Conservation (phyloP, 2,113 vertebrate genomes). For the Phycodurus eques region DNA sequence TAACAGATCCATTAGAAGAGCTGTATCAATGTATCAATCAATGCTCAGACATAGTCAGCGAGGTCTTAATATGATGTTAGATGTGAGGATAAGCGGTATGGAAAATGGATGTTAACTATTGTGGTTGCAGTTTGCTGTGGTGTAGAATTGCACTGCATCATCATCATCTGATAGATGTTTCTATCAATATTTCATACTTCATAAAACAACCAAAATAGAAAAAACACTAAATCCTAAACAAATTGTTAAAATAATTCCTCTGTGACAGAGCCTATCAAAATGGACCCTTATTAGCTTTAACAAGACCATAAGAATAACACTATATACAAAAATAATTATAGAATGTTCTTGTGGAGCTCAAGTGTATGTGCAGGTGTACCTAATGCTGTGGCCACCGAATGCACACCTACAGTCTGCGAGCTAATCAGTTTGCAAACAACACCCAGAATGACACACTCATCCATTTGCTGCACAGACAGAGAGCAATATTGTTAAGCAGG, state of each 20-base stretch:
- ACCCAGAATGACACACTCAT: neutral
- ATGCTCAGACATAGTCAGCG: neutral
- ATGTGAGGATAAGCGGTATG: too few relatives aligned
- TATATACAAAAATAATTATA: too few relatives aligned
- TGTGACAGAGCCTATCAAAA: neutral
- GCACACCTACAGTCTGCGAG: neutral
- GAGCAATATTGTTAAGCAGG: conserved; percentile 13
- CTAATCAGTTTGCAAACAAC: neutral
- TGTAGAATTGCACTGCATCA: neutral
- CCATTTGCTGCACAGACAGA: conserved; percentile 23
- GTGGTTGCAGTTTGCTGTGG: neutral
- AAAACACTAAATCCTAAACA: neutral
- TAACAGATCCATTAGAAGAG: neutral
- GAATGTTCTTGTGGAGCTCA: neutral
- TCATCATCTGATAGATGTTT: neutral
- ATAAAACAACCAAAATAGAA: neutral
- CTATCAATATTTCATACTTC: neutral
- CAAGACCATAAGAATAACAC: too few relatives aligned
- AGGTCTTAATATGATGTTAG: neutral
- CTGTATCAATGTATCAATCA: neutral
- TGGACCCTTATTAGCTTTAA: neutral
- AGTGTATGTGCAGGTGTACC: neutral
- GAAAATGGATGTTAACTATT: neutral
- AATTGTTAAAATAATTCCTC: neutral
- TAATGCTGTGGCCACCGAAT: neutral